Evolutionary conservation across 2,888 invertebrate genomes (phyloP), one percentile per base, ranked within the genome.

Genomic region (Drosophila multiciliata): DNA sequence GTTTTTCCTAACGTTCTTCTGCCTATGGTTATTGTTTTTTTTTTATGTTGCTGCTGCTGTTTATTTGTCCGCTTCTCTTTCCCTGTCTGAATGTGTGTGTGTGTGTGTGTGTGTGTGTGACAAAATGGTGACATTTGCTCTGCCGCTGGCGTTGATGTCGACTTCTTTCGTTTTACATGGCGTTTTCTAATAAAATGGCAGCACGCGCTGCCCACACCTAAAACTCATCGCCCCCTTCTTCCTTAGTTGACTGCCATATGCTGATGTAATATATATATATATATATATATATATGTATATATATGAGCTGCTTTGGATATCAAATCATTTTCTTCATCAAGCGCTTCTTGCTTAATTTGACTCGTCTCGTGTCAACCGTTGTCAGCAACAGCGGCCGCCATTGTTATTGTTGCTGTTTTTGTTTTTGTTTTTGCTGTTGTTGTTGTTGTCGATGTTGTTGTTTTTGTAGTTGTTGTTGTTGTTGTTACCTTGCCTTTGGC

Each of bases 181-280:
- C 87, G 75, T 83, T 82, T 75, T 76, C 90, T 83, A 83, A 90
- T 86, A 88, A 89, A 89, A 89, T 89, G 89, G 88, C 89, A 89
- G 90, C 86, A 75, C 69, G 73, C 84, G 87, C 67, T 70, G 75
- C 71, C 71, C 67, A 52, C 59, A 40, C 32, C 60, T 35, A 62
- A 58, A 49, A 38, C 62, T 42, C 72, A 49, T 40, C n/a, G 12
- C 45, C 35, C 8, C 45, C 36, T 36, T 23, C 3, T 11, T 4
- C 23, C 36, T 17, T 52, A 3, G 23, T 17, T 64, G 48, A 48
- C 7, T 38, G 48, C 53, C 55, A 35, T 53, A 49, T 59, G 66
- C 61, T 76, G 53, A 63, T 81, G 67, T 73, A 57, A 69, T 35
- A 36, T 48, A 17, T 17, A 49, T 17, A 17, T 49, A 9, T 26